Percentiles rank a stretch among this genome's conserved stretches.
These are phyloP conservation scores for Volucella inanis DNA, from an alignment of 2,888 invertebrate genomes.

Conservation along the genomic window DNA sequence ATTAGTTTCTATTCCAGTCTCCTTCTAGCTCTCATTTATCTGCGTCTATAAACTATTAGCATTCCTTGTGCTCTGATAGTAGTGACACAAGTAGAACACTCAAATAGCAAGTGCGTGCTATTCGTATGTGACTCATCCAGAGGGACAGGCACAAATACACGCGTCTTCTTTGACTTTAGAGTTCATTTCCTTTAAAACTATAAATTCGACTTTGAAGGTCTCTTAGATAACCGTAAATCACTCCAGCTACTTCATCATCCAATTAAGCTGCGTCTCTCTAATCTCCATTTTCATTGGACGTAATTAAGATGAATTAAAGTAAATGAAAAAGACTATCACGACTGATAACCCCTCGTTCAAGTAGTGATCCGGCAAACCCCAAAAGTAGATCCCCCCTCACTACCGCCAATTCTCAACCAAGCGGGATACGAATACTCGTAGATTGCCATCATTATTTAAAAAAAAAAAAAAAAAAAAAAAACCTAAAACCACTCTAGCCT, in stretches of 20 bases:
- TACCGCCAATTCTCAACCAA: background rate
- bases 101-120: conserved; percentile 13
- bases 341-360: conserved; percentile 54
- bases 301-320: conserved; percentile 58
- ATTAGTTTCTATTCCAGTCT: conserved; percentile 12
- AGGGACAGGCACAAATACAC: conserved; percentile 20
- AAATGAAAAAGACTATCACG: conserved; percentile 40
- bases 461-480: no score
- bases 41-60: conserved; percentile 64
- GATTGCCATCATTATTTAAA: conserved; percentile 57
- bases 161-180: conserved; percentile 17
- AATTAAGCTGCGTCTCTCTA: conserved; percentile 23
- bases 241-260: conserved; percentile 32
- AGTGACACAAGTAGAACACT: conserved; percentile 56
- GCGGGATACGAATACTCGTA: background rate
- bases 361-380: conserved; percentile 8
- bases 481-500: background rate
- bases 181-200: conserved; percentile 8
- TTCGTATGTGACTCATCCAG: conserved; percentile 47
- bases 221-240: conserved; percentile 8
- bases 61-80: conserved; percentile 55
- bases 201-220: conserved; percentile 43
- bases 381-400: conserved; percentile 51
- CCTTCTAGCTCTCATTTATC: conserved; percentile 51
- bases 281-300: conserved; percentile 33